Conservation (phyloP, 2,888 invertebrate species). For the Nowickia ferox region DNA sequence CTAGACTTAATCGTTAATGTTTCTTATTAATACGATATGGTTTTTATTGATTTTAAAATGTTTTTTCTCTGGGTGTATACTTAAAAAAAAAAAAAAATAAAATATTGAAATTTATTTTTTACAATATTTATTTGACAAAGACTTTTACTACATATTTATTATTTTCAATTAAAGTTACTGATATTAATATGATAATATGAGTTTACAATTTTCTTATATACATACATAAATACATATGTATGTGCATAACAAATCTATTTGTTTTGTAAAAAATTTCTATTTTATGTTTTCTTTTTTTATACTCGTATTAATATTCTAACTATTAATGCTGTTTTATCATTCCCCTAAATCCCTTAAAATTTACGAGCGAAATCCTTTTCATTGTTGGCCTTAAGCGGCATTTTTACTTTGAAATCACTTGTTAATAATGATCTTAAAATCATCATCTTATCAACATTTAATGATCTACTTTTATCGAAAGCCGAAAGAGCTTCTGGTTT, state of each 20-base stretch:
- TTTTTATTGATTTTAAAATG: too few relatives aligned
- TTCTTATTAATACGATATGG: too few relatives aligned
- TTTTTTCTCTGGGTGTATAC: too few relatives aligned
- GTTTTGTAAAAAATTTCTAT: constrained; percentile 8
- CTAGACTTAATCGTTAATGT: too few relatives aligned
- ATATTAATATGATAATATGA: too few relatives aligned
- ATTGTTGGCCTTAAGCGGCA: constrained; percentile 58
- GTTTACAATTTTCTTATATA: too few relatives aligned
- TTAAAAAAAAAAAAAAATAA: too few relatives aligned
- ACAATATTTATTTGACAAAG: too few relatives aligned
- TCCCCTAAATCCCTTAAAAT: constrained; percentile 61
- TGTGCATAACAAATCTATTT: not conserved
- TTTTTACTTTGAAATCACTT: constrained; percentile 75
- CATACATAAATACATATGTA: too few relatives aligned
- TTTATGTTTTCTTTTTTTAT: not conserved
- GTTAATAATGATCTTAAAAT: constrained; percentile 80
- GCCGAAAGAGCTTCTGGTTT: constrained; percentile 82
- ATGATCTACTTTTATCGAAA: constrained; percentile 81
- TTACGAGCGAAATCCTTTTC: constrained; percentile 65
- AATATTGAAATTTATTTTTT: too few relatives aligned
- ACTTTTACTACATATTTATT: too few relatives aligned
- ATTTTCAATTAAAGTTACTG: too few relatives aligned
- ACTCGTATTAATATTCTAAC: constrained; percentile 21
- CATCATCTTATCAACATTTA: constrained; percentile 74
- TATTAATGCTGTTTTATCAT: constrained; percentile 34